Base-by-base conservation (phyloP, 1,140 invertebrate species). In the Ruditapes philippinarum region DNA sequence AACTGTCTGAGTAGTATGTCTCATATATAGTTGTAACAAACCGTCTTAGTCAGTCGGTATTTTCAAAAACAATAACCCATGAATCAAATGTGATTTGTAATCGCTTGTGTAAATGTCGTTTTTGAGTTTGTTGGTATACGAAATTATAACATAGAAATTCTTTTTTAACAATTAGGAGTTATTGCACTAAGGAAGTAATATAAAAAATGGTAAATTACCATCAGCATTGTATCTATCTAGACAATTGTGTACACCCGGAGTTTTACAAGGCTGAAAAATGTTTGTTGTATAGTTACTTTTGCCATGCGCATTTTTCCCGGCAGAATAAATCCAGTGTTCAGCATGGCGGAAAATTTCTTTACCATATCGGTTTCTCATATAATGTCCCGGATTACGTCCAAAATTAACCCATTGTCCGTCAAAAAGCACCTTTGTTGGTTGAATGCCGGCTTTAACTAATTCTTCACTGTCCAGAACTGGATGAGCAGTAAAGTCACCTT, bases 341-440 rank as follows among this genome's bases (percentile, higher is more conserved):
- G 90, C 90, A 91, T 95, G 95, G 38, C 89, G 91, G 25, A 94
- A 92, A 12, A 90, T 91, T 42, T 91, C 89, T 49, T 70, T 78
- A 0, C 94, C 95, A 49, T 93, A 94, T 49, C 93, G 89, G 83
- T 94, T 95, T 31, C 95, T 89, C 19, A 92, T 92, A 91, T 92
- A 94, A 4, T 92, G 80, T 25, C 95, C 95, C 31, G 95, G 95
- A 78, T 94, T 95, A 38, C 90, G 57, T 17, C 91, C 92, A 1
- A 84, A 91, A 38, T 88, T 84, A 3, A 95, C 88, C 94, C 94
- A 95, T 2, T 87, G 65, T 19, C 93, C 92, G 68, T 92, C 81
- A 14, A 95, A 68, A 38, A 91, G 49, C 5, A 94, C 88, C 33
- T 90, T 82, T 0, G 94, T 95, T 28, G 94, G 94, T 25, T 57